Evolutionary conservation across 1,140 invertebrate genomes (phyloP), one percentile per base, ranked within the genome.

Genomic region (Temnothorax curvispinosus): DNA sequence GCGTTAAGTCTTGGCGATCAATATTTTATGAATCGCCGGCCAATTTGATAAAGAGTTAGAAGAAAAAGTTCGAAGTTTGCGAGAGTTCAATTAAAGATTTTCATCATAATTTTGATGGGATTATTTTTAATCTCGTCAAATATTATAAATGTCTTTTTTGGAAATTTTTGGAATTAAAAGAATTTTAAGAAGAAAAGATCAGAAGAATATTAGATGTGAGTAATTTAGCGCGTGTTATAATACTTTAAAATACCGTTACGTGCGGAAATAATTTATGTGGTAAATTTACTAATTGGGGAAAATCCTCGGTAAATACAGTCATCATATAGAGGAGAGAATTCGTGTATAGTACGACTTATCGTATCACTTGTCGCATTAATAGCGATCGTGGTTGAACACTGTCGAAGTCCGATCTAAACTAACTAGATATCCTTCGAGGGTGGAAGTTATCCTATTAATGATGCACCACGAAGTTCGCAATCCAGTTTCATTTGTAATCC

Each of bases 381-480:
- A 75, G 80, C 58, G 69, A 84, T 84, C 69, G 62, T 5, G 11
- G 69, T 60, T 75, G 80, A 84, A 84, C 13, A 75, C 54, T 84
- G 44, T 82, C 47, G 27, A 80, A 65, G 62, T 80, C 41, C 69
- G 44, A 84, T 60, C 54, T 84, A 84, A 84, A 84, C 80, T 84
- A 84, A 75, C 69, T 84, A 84, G 80, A 84, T 74, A 58, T 60
- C 67, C 80, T 84, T 84, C 41, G 69, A 84, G 69, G n/a, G 32
- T 75, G 41, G 54, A 84, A 84, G 80, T 84, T 84, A 84, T 84
- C 67, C 54, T 18, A 84, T 84, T 75, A 84, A 84, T 82, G 80
- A 82, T 84, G 80, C 80, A 84, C 69, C 32, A 75, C 27, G 4
- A 74, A 75, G 69, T 84, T 84, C 7, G 54, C 56, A 13, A 82